Base-by-base conservation (phyloP, 2,888 invertebrate genomes). In the Drosophila hamatofila region DNA sequence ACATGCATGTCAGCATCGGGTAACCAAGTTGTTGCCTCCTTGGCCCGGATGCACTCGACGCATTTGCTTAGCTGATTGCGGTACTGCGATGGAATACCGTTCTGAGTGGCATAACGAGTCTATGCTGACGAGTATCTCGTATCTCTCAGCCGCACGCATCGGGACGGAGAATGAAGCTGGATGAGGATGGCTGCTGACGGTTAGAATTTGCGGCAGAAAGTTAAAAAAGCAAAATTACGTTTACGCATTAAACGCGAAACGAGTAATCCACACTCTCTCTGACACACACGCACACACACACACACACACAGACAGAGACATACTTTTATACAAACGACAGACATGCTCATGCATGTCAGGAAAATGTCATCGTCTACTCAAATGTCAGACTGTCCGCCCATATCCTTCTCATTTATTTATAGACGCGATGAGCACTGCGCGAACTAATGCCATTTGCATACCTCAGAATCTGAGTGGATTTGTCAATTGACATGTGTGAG, bases 181-280 rank as follows among this genome's bases (percentile, higher is more conserved):
- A n/a, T n/a, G n/a, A 27, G 12, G 42, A 25, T 44, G 41, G 42
- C 39, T 18, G 41, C 4, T 41, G 18, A 18, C 30, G 49, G 57
- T 25, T 46, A 25, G 46, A 11, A 12, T 59, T 35, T 37, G 52
- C 35, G 63, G 61, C 79, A 64, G 64, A 71, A 35, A 68, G 67
- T 59, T 49, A 66, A 56, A 52, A 68, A 72, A 66, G 88, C 55
- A 70, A 76, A 76, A 87, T 89, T 84, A 87, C 84, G 79, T 76
- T 87, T 81, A 83, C 76, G 71, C 69, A 82, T 75, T 64, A 83
- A 70, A 66, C 61, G 77, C 72, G 70, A 69, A 66, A 72, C 44
- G 72, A 68, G 72, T 76, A 76, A 81, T 76, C 67, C 18, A 18
- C 37, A 35, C 42, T 46, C 25, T 58, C 30, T 57, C 42, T n/a